Conservation (phyloP, 1,140 invertebrate species). For the roundworm (Caenorhabditis elegans) region DNA sequence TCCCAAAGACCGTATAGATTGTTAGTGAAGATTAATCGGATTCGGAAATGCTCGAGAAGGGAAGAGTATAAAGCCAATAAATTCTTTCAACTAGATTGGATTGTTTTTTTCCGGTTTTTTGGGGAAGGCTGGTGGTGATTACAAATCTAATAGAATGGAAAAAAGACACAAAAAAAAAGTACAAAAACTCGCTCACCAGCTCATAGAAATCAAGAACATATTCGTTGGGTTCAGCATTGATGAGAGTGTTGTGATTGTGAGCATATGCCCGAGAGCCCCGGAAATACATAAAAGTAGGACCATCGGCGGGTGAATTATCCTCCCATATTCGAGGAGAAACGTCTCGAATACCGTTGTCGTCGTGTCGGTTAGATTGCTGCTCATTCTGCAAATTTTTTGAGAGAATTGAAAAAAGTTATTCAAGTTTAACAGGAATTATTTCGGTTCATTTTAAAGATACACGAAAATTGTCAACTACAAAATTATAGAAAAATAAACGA, state of each 20-base stretch:
- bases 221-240: slow-evolving; percentile 58
- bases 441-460: too few relatives aligned
- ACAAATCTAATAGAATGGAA: too few relatives aligned
- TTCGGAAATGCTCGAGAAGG: too few relatives aligned
- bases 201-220: slow-evolving; percentile 57
- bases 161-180: too few relatives aligned
- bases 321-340: slow-evolving; percentile 36
- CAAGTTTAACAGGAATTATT: too few relatives aligned
- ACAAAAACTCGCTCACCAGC: slow-evolving; percentile 47
- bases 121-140: too few relatives aligned
- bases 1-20: too few relatives aligned
- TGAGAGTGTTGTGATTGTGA: slow-evolving; percentile 51
- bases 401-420: background rate
- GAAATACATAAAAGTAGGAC: slow-evolving; percentile 55
- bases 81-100: slow-evolving; percentile 23
- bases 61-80: background rate
- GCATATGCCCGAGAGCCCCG: slow-evolving; percentile 53
- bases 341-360: slow-evolving; percentile 25
- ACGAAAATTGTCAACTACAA: too few relatives aligned
- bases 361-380: background rate
- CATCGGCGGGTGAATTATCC: slow-evolving; percentile 52
- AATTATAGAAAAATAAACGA: too few relatives aligned
- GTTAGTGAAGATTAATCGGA: slow-evolving; percentile 25
- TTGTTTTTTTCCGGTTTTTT: background rate
- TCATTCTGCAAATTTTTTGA: slow-evolving; percentile 11